phyloP scores from a whole-genome alignment of 2,888 invertebrate species.

The Malthinus seriepunctatus region DNA sequence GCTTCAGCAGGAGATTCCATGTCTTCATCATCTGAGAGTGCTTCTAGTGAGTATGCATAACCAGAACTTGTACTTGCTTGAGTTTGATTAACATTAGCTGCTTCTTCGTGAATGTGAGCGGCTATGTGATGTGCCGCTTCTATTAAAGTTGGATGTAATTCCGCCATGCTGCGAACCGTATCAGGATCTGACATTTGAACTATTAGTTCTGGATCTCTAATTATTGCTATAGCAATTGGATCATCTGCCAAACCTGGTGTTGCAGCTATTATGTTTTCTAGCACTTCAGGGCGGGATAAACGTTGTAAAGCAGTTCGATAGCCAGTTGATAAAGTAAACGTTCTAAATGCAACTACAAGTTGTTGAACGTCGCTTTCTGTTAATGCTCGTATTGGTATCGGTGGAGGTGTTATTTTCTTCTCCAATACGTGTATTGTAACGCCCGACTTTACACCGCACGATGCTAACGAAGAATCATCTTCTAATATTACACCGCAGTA shows the following conservation, averaged over 20 bases:
- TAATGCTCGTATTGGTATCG: constrained; percentile 54
- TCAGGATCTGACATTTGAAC: constrained; percentile 70
- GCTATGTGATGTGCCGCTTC: constrained; percentile 71
- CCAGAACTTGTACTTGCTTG: constrained; percentile 57
- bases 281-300: constrained; percentile 55
- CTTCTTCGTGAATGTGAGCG: constrained; percentile 59
- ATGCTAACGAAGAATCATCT: constrained; percentile 62
- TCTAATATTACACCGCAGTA: constrained; percentile 74
- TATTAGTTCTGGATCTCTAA: constrained; percentile 77
- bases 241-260: constrained; percentile 72
- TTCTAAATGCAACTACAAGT: constrained; percentile 65
- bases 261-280: constrained; percentile 72
- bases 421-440: constrained; percentile 62
- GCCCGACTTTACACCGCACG: constrained; percentile 64
- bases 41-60: constrained; percentile 59
- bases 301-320: constrained; percentile 68
- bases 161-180: constrained; percentile 68
- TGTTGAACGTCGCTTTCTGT: constrained; percentile 65
- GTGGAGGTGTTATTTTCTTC: constrained; percentile 53
- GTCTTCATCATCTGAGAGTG: constrained; percentile 60
- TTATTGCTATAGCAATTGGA: constrained; percentile 72
- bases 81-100: constrained; percentile 58
- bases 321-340: constrained; percentile 63
- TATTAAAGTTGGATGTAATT: constrained; percentile 70
- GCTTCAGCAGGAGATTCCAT: constrained; percentile 54